Conservation (phyloP, 2,888 invertebrate genomes). For the Tinea semifulvella region DNA sequence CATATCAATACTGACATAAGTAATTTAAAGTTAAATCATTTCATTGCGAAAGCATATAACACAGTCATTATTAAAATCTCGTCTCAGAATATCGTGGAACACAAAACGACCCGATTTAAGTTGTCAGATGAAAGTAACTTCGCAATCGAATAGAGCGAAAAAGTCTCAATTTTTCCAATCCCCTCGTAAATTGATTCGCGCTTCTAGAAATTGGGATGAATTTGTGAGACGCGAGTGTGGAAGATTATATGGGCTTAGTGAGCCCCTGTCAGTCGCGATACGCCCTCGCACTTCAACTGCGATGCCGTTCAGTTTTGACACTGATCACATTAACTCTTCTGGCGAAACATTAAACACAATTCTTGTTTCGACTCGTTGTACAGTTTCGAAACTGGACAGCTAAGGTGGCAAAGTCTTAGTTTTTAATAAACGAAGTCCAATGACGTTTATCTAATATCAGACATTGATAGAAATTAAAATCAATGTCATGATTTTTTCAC, state of each 20-base stretch:
- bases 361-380: too few relatives aligned
- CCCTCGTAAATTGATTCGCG: slow-evolving; percentile 7
- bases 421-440: too few relatives aligned
- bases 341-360: too few relatives aligned
- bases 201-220: not conserved
- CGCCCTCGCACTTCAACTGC: not conserved
- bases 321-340: too few relatives aligned
- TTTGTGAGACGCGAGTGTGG: not conserved
- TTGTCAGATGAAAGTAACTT: slow-evolving; percentile 9
- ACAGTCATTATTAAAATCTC: slow-evolving; percentile 2
- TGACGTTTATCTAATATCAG: too few relatives aligned
- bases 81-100: not conserved
- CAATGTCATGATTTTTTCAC: too few relatives aligned
- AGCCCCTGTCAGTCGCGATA: not conserved
- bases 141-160: slow-evolving; percentile 2
- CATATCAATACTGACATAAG: too few relatives aligned
- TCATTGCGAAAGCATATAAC: not conserved
- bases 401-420: too few relatives aligned
- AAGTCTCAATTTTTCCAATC: slow-evolving; percentile 6
- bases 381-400: too few relatives aligned
- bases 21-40: not conserved
- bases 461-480: too few relatives aligned
- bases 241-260: slow-evolving; percentile 1
- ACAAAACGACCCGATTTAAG: slow-evolving; percentile 6
- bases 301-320: too few relatives aligned